Evolutionary conservation across 2,797 vertebrate genomes (phyloP).

Genomic region (Ctenopoma kingsleyae): DNA sequence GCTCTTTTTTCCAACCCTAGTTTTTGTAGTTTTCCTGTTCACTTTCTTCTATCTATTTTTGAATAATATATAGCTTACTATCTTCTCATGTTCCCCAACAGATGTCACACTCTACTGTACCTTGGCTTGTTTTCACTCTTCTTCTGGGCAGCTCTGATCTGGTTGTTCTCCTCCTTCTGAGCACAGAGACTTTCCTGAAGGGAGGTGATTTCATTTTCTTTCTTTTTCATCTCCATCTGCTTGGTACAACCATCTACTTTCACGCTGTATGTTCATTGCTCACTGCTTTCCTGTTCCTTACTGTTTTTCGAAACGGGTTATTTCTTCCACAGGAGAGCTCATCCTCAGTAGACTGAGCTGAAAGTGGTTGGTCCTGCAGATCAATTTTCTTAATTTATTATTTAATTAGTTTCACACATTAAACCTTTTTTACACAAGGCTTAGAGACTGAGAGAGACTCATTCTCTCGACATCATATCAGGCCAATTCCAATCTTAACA

Average conservation of each 20-base stretch:
- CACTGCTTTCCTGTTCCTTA: neutral
- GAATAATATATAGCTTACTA: slow-evolving; percentile 1
- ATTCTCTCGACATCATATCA: slow-evolving; percentile 13
- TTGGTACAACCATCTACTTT: neutral
- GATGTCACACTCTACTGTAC: slow-evolving; percentile 9
- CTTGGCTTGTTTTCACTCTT: slow-evolving; percentile 7
- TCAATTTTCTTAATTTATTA: slow-evolving; percentile 5
- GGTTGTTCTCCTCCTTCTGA: slow-evolving; percentile 21
- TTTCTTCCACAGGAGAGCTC: neutral
- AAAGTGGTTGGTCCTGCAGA: neutral
- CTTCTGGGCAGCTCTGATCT: slow-evolving; percentile 21
- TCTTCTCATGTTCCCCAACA: slow-evolving; percentile 15
- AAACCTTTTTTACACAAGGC: slow-evolving; percentile 6
- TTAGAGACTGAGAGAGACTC: neutral
- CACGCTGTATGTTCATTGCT: neutral
- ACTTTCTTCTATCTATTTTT: slow-evolving; percentile 17
- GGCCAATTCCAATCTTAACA: slow-evolving; percentile 2
- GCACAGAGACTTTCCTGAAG: slow-evolving; percentile 11
- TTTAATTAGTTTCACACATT: slow-evolving; percentile 22
- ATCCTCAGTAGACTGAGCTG: neutral
- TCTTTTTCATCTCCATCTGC: slow-evolving; percentile 17
- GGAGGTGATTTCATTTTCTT: slow-evolving; percentile 15
- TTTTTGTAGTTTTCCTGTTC: slow-evolving; percentile 2
- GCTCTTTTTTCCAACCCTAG: neutral
- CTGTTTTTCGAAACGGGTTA: neutral